phyloP scores from a whole-genome alignment of 2,888 invertebrate genomes.

The Aspidiotus destructor region DNA sequence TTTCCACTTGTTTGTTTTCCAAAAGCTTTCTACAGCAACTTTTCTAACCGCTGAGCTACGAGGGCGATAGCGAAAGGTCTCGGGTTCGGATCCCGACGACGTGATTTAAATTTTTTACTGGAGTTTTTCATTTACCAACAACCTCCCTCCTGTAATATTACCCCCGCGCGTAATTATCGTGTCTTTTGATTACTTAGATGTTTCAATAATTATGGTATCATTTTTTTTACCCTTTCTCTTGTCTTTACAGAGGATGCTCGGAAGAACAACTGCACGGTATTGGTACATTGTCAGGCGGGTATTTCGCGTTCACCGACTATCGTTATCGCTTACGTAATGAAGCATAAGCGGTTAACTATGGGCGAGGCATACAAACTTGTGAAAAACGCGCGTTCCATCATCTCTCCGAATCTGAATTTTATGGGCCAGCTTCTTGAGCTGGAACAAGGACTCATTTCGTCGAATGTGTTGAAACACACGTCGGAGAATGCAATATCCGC shows the following conservation, averaged over 20 bases:
- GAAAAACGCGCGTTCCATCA: constrained; percentile 73
- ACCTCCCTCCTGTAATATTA: no score
- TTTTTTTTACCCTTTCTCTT: constrained; percentile 20
- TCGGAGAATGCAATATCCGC: not conserved
- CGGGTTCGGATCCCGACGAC: no score
- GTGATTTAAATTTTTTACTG: no score
- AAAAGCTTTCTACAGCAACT: no score
- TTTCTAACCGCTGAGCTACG: no score
- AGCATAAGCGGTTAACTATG: constrained; percentile 69
- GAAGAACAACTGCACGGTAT: constrained; percentile 60
- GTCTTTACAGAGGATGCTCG: constrained; percentile 58
- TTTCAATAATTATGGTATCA: not conserved
- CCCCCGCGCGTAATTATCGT: not conserved
- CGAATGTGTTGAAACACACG: constrained; percentile 7
- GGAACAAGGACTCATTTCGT: constrained; percentile 53
- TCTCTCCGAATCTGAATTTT: constrained; percentile 91
- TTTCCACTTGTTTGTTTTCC: no score
- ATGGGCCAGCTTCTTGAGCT: constrained; percentile 80
- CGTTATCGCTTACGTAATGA: constrained; percentile 90
- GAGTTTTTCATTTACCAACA: no score
- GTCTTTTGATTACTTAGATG: not conserved
- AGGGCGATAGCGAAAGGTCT: no score
- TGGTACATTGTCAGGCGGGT: constrained; percentile 92
- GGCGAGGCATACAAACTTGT: constrained; percentile 81
- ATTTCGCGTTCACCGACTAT: constrained; percentile 89